Conservation (phyloP, 1,140 invertebrate genomes). For the Philotrypesis tridentata region DNA sequence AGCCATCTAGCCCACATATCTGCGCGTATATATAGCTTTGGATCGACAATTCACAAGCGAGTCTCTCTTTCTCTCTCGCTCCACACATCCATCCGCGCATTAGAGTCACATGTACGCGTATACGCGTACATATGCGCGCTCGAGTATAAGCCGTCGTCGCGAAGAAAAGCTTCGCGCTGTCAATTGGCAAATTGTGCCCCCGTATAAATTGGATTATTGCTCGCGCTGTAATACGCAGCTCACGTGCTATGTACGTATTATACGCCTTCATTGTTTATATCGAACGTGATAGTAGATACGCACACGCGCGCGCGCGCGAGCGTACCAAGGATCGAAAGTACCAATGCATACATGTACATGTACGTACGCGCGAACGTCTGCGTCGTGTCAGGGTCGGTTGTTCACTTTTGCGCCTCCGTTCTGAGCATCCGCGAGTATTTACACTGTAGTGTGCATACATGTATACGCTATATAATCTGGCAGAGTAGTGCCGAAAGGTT, state of each 20-base stretch:
- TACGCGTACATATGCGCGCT: too few species aligned
- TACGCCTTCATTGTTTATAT: conserved; percentile 40
- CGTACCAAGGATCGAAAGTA: conserved; percentile 24
- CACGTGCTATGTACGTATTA: neutral
- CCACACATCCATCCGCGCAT: neutral
- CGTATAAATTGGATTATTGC: conserved; percentile 45
- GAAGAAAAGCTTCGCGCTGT: conserved; percentile 33
- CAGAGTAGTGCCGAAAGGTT: conserved; percentile 26
- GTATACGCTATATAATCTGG: too few species aligned
- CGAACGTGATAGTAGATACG: neutral
- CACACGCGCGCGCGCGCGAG: conserved; percentile 8
- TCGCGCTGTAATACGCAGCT: neutral
- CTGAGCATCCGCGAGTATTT: conserved; percentile 14
- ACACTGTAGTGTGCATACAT: too few species aligned
- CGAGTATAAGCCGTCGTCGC: neutral
- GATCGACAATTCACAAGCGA: neutral
- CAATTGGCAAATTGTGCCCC: conserved; percentile 40
- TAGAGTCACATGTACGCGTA: neutral
- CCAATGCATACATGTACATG: too few species aligned
- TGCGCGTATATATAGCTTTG: neutral
- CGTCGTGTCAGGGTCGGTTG: conserved; percentile 63
- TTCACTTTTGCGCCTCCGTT: conserved; percentile 58
- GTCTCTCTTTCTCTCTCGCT: too few species aligned
- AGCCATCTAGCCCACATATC: neutral
- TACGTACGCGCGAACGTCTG: conserved; percentile 16